Percentiles rank a stretch among this genome's conserved stretches.
Evolutionary conservation across 1,140 invertebrate genomes (phyloP).

Genomic region (Diabrotica undecimpunctata): DNA sequence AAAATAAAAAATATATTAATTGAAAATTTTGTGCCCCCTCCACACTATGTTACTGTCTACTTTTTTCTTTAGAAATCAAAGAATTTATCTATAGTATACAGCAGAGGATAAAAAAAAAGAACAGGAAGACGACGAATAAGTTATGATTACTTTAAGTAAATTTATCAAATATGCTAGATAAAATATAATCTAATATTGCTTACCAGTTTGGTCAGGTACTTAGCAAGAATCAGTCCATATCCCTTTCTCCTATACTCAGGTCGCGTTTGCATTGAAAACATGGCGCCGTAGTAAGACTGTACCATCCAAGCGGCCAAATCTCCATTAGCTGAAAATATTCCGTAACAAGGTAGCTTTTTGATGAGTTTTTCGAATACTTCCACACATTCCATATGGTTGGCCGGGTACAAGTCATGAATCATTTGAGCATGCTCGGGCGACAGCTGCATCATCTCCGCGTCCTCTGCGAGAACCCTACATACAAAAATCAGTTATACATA

Average conservation of each 20-base stretch:
- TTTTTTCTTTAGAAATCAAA: too few relatives aligned
- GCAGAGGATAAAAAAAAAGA: too few relatives aligned
- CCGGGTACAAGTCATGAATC: slow-evolving; percentile 79
- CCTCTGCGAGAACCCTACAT: slow-evolving; percentile 57
- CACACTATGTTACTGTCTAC: too few relatives aligned
- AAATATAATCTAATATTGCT: neutral
- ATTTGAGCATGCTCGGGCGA: slow-evolving; percentile 70
- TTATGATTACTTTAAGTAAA: too few relatives aligned
- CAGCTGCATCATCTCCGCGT: slow-evolving; percentile 64
- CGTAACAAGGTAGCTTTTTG: slow-evolving; percentile 68
- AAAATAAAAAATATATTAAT: too few relatives aligned
- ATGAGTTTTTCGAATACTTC: slow-evolving; percentile 77
- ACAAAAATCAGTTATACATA: neutral
- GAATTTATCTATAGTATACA: too few relatives aligned
- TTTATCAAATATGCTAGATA: too few relatives aligned
- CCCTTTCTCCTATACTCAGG: slow-evolving; percentile 77
- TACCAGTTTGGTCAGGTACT: slow-evolving; percentile 61
- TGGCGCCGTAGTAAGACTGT: slow-evolving; percentile 82
- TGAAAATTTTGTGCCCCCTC: too few relatives aligned
- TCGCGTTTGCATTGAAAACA: slow-evolving; percentile 87
- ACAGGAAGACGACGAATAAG: too few relatives aligned
- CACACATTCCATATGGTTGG: slow-evolving; percentile 78
- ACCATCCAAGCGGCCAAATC: slow-evolving; percentile 80
- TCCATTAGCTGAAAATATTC: slow-evolving; percentile 65
- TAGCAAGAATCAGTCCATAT: slow-evolving; percentile 66